Percentiles rank a stretch among this genome's conserved stretches.
phyloP scores from a whole-genome alignment of 2,113 vertebrate species.

The Oriolus oriolus region DNA sequence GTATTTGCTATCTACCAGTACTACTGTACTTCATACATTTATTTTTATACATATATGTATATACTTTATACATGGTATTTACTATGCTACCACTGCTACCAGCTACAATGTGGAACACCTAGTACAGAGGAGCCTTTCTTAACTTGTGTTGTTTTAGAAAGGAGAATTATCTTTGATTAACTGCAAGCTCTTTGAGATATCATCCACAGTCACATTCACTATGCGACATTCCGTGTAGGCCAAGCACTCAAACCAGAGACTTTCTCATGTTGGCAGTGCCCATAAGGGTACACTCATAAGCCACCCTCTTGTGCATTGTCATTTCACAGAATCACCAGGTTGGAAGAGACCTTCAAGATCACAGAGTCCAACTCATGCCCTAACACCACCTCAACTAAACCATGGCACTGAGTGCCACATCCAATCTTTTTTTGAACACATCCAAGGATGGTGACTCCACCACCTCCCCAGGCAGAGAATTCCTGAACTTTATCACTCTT shows the following conservation, averaged over 20 bases:
- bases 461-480: not conserved
- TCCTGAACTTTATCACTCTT: not conserved
- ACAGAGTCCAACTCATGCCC: not conserved
- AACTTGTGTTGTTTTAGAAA: not conserved
- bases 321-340: not conserved
- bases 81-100: not conserved
- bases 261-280: accelerated
- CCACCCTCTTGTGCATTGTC: not conserved
- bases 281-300: accelerated
- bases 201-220: not conserved
- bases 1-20: not conserved
- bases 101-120: not conserved
- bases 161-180: not conserved
- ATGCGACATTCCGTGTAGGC: not conserved
- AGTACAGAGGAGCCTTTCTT: not conserved
- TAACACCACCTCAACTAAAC: not conserved
- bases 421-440: not conserved
- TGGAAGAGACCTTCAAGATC: not conserved
- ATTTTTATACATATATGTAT: not conserved
- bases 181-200: not conserved
- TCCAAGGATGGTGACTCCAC: not conserved
- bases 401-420: not conserved
- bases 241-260: not conserved
- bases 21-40: not conserved
- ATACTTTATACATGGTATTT: not conserved